Percentiles rank a stretch among this genome's conserved stretches.
Evolutionary conservation across 2,797 vertebrate species (phyloP).

Genomic region (Semotilus atromaculatus): DNA sequence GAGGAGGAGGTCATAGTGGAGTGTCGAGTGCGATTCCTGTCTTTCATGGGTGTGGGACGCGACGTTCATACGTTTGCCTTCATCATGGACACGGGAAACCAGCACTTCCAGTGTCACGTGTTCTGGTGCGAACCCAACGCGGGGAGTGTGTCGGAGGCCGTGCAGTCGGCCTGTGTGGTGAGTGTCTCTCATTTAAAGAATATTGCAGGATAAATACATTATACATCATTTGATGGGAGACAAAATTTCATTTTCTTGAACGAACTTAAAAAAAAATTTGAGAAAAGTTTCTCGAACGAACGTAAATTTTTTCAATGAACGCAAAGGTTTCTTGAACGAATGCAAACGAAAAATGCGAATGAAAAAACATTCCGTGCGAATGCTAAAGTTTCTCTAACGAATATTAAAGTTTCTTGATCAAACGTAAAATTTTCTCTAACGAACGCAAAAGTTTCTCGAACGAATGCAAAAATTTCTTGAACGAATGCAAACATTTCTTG

Average conservation of each 20-base stretch:
- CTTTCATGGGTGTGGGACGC: constrained; percentile 97
- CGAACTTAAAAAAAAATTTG: accelerated
- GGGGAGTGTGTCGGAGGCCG: constrained; percentile 91
- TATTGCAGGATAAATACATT: too few relatives aligned
- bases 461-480: neutral
- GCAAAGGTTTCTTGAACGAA: neutral
- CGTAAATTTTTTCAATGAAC: neutral
- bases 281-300: neutral
- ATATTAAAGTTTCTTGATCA: too few relatives aligned
- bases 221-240: too few relatives aligned
- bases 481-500: neutral
- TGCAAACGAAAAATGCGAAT: too few relatives aligned
- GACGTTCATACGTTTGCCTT: constrained; percentile 94
- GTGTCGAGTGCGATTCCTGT: constrained; percentile 95
- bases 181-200: constrained; percentile 60
- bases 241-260: too few relatives aligned
- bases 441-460: neutral
- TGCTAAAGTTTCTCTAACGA: too few relatives aligned
- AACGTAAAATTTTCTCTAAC: neutral
- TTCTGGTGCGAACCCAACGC: constrained; percentile 98
- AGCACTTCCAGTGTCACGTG: constrained; percentile 94
- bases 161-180: constrained; percentile 98
- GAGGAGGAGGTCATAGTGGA: constrained; percentile 94
- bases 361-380: too few relatives aligned
- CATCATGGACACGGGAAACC: constrained; percentile 97